Conservation (phyloP, 2,797 vertebrate genomes). For the Simalia tracyae region DNA sequence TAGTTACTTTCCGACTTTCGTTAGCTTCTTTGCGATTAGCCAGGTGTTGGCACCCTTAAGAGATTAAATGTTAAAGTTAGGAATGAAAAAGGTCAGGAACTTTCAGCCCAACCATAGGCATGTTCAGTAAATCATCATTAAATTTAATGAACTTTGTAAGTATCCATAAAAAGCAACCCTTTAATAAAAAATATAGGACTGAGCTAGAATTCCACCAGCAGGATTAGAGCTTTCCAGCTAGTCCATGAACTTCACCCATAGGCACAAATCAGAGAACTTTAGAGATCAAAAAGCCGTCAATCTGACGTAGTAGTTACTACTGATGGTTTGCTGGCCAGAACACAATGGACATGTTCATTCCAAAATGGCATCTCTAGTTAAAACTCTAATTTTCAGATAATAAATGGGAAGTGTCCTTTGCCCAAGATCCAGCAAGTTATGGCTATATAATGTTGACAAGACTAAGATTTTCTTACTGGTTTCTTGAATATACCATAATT, state of each 20-base stretch:
- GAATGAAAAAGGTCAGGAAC: background rate
- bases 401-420: background rate
- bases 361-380: background rate
- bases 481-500: no score
- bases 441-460: no score
- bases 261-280: background rate
- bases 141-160: background rate
- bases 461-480: no score
- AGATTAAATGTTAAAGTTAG: background rate
- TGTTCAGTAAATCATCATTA: background rate
- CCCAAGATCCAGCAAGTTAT: background rate
- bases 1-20: background rate
- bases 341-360: background rate
- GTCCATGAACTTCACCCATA: background rate
- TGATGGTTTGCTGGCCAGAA: background rate
- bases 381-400: background rate
- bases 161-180: background rate
- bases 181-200: background rate
- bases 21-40: no score
- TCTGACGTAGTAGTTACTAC: background rate
- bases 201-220: background rate
- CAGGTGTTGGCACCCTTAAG: background rate
- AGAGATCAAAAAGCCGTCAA: background rate
- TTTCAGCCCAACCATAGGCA: background rate
- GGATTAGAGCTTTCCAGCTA: background rate